These are phyloP conservation scores for Molorchus minor DNA, from an alignment of 2,888 invertebrate genomes.

Conservation along the genomic window DNA sequence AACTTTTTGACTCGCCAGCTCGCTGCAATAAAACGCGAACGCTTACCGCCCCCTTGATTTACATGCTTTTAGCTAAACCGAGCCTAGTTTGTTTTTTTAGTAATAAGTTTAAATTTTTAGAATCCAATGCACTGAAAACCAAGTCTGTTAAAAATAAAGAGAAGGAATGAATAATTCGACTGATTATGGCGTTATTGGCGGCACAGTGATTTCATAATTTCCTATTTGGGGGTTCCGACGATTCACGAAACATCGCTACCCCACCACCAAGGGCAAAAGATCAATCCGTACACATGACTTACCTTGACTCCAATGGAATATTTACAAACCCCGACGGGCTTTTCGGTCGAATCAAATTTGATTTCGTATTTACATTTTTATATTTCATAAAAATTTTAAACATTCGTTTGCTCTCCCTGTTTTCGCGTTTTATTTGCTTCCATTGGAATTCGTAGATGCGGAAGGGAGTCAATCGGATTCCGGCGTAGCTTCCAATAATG, in stretches of 20 bases:
- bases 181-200: too few relatives aligned
- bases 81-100: too few relatives aligned
- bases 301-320: slow-evolving; percentile 15
- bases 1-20: background rate
- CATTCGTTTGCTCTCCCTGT: slow-evolving; percentile 5
- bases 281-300: slow-evolving; percentile 4
- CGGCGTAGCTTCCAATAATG: background rate
- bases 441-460: background rate
- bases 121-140: too few relatives aligned
- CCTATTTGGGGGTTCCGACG: background rate
- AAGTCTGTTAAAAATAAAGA: too few relatives aligned
- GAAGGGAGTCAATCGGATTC: background rate
- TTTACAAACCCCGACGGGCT: background rate
- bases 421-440: slow-evolving; percentile 7
- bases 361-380: slow-evolving; percentile 15
- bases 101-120: too few relatives aligned
- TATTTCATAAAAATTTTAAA: slow-evolving; percentile 13
- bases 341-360: slow-evolving; percentile 17
- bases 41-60: too few relatives aligned
- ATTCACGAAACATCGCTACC: background rate
- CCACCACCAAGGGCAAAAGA: background rate
- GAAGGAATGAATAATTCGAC: too few relatives aligned
- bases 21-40: too few relatives aligned
- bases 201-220: background rate
- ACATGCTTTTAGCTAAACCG: too few relatives aligned